Evolutionary conservation across 2,113 vertebrate genomes (phyloP).

Genomic region (Gadus macrocephalus): DNA sequence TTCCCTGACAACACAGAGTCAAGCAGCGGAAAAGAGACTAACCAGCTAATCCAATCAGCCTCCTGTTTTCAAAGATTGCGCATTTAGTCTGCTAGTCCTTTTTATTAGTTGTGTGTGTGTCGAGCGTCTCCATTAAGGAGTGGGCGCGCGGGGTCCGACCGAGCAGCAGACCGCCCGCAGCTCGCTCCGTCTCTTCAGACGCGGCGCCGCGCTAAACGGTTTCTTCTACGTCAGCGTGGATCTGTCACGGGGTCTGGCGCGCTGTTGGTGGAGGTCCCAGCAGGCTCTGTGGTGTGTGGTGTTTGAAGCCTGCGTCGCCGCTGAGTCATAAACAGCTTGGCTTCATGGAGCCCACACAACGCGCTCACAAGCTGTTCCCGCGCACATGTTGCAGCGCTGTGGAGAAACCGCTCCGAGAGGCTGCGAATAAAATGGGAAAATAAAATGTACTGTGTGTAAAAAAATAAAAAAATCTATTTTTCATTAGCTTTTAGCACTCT

Average conservation of each 20-base stretch:
- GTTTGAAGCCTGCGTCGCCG: slow-evolving; percentile 57
- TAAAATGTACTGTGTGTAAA: slow-evolving; percentile 27
- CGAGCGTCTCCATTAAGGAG: too few species aligned
- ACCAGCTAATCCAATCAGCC: too few species aligned
- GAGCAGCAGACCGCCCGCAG: not conserved
- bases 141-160: too few species aligned
- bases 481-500: slow-evolving; percentile 62
- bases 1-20: too few species aligned
- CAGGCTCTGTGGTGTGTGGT: slow-evolving; percentile 52
- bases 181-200: slow-evolving; percentile 17
- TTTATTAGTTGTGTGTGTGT: too few species aligned
- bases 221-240: slow-evolving; percentile 49
- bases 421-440: slow-evolving; percentile 40
- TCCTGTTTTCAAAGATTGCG: too few species aligned
- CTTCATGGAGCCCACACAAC: slow-evolving; percentile 64
- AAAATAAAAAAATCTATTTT: slow-evolving; percentile 53
- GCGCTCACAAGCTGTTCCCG: slow-evolving; percentile 66
- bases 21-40: too few species aligned
- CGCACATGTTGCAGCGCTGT: slow-evolving; percentile 53
- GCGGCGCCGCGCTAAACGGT: slow-evolving; percentile 57
- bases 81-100: too few species aligned
- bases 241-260: slow-evolving; percentile 66
- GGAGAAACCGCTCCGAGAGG: slow-evolving; percentile 25
- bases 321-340: slow-evolving; percentile 61
- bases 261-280: slow-evolving; percentile 56